These are phyloP conservation scores for Enteromius thamalakanensis DNA, from an alignment of 2,797 vertebrate species.

Conservation along the genomic window DNA sequence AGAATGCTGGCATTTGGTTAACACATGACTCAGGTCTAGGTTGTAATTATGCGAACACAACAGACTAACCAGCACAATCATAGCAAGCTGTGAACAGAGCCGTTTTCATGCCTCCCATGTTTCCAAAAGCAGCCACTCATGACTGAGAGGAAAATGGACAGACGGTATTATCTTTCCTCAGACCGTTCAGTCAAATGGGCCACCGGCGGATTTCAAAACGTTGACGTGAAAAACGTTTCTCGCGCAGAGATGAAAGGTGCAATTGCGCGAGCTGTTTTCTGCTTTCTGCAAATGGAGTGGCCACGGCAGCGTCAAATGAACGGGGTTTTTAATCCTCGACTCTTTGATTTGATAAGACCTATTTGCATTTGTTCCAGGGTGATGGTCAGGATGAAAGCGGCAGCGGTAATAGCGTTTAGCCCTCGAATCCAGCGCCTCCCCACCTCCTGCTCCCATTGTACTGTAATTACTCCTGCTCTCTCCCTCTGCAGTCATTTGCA, in stretches of 20 bases:
- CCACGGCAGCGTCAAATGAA: not conserved
- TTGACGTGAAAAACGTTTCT: slow-evolving; percentile 6
- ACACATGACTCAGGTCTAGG: not conserved
- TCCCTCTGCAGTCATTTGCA: slow-evolving; percentile 64
- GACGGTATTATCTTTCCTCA: slow-evolving; percentile 25
- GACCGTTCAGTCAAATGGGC: slow-evolving; percentile 18
- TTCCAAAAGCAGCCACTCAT: slow-evolving; percentile 15
- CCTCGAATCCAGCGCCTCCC: not conserved
- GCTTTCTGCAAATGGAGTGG: not conserved
- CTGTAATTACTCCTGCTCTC: slow-evolving; percentile 62
- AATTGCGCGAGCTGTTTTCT: not conserved
- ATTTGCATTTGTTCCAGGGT: slow-evolving; percentile 64
- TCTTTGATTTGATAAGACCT: slow-evolving; percentile 61
- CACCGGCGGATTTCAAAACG: slow-evolving; percentile 41
- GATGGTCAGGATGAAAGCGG: slow-evolving; percentile 67
- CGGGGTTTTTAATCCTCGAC: slow-evolving; percentile 5
- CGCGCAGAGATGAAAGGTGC: slow-evolving; percentile 37
- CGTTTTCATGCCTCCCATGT: not conserved
- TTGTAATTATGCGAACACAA: not conserved
- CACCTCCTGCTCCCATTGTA: slow-evolving; percentile 44
- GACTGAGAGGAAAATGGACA: not conserved
- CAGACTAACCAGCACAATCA: slow-evolving; percentile 12
- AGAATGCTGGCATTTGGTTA: not conserved
- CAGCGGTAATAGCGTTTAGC: slow-evolving; percentile 52
- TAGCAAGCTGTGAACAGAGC: not conserved